Conservation (phyloP, 2,888 invertebrate genomes). For the Erebia aethiops region DNA sequence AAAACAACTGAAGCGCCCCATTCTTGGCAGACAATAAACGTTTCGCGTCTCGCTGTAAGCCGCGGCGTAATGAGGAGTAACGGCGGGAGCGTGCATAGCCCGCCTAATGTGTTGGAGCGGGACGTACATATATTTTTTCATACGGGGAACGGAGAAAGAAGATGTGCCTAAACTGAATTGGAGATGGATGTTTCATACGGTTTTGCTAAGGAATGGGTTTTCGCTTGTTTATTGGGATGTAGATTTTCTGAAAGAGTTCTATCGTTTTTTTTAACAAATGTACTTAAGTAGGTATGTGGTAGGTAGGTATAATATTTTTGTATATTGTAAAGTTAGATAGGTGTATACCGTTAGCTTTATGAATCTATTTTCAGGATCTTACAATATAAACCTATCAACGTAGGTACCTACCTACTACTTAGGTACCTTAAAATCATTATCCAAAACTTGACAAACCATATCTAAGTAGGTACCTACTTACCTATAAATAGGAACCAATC, state of each 20-base stretch:
- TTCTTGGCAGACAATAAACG: conserved; percentile 68
- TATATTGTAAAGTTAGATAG: no score
- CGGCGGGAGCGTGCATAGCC: conserved; percentile 68
- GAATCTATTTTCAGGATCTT: no score
- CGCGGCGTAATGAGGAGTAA: conserved; percentile 74
- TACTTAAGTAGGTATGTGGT: no score
- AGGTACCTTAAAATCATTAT: no score
- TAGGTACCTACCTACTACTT: not conserved
- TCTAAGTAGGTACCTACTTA: no score
- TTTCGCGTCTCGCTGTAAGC: conserved; percentile 56
- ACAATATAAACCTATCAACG: no score
- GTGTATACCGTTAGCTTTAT: no score
- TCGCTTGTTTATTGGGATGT: conserved; percentile 25
- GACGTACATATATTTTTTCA: conserved; percentile 40
- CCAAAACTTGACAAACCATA: no score
- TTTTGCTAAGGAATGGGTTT: conserved; percentile 20
- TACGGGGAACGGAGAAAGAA: conserved; percentile 46
- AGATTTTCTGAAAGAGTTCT: conserved; percentile 13
- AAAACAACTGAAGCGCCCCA: conserved; percentile 72
- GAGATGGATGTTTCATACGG: conserved; percentile 42
- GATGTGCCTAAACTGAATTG: conserved; percentile 43
- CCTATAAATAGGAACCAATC: no score
- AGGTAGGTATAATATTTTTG: not conserved
- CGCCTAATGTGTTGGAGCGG: conserved; percentile 60
- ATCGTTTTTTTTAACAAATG: conserved; percentile 7